Evolutionary conservation across 2,888 invertebrate species (phyloP), one percentile per base, ranked within the genome.

Genomic region (Pseudolycoriella hygida): DNA sequence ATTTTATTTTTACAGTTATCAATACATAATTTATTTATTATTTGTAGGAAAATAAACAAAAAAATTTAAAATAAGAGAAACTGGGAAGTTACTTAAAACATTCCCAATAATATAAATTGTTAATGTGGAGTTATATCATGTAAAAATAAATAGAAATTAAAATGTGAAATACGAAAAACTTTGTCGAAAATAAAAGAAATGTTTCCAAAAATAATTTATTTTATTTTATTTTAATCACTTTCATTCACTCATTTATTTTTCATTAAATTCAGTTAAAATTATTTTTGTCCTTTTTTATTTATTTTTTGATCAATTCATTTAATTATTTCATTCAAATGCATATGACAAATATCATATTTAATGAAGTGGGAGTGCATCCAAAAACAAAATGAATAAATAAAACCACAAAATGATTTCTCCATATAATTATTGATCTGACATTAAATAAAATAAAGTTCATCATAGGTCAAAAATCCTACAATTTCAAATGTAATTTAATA

Each of bases 111-210:
- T 25, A 25, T 25, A 25, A 25, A 25, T 25, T 25, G 25, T 25
- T 25, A 25, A 25, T 25, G 25, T 25, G 25, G 25, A 25, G 25
- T 25, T 25, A 25, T 30, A 40, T 6, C n/a, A 20, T 19, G n/a
- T 18, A 39, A 43, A 38, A 46, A 43, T 42, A 46, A 32, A 44
- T 45, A 30, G 40, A 45, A 40, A 40, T 43, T 42, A 46, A 44
- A 40, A 40, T 47, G 18, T 47, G 43, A 49, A 42, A 14, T 14
- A 34, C 15, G 42, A 38, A 38, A 38, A 37, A 43, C 30, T 46
- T 41, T 47, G 12, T 49, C 20, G 15, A 34, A 34, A 34, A 34
- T 14, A 14, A 34, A 34, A 34, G 11, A 14, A 34, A 34, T 34
- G 15, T 14, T 34, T 14, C 12, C 34, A 34, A 34, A 34, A 14